A percentile compares a stretch with the other conserved stretches of the same genome.
These are phyloP conservation scores for Hippocampus kuda DNA, from an alignment of 2,797 vertebrate species.

Conservation along the genomic window DNA sequence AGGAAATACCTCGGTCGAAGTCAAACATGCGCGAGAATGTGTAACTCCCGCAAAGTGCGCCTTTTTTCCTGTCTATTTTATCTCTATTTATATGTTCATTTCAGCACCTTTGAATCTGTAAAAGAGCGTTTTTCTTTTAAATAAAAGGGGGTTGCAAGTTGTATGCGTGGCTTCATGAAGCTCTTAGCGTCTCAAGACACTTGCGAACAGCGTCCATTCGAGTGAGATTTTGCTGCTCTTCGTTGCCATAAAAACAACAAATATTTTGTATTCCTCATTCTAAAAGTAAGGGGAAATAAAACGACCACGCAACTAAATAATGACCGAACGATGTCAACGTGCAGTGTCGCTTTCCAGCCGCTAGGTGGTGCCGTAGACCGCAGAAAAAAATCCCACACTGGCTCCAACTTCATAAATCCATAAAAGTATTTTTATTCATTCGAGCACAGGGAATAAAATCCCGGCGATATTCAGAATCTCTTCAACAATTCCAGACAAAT, in stretches of 20 bases:
- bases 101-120: constrained; percentile 23
- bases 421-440: constrained; percentile 36
- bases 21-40: not conserved
- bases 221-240: not conserved
- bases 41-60: not conserved
- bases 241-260: not conserved
- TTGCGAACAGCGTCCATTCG: not conserved
- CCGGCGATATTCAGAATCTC: constrained; percentile 24
- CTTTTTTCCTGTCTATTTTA: not conserved
- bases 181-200: not conserved
- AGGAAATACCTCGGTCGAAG: not conserved
- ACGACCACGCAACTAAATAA: not conserved
- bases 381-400: not conserved
- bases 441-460: constrained; percentile 28
- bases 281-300: no score
- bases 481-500: not conserved
- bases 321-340: not conserved
- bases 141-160: constrained; percentile 30
- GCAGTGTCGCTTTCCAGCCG: constrained; percentile 9
- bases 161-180: not conserved
- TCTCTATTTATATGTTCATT: constrained; percentile 19
- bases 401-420: constrained; percentile 9
- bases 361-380: constrained; percentile 13
- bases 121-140: constrained; percentile 29
- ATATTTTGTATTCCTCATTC: no score